A percentile compares a stretch with the other conserved stretches of the same genome.
phyloP scores from a whole-genome alignment of 1,140 invertebrate genomes.

The Anoplolepis gracilipes region DNA sequence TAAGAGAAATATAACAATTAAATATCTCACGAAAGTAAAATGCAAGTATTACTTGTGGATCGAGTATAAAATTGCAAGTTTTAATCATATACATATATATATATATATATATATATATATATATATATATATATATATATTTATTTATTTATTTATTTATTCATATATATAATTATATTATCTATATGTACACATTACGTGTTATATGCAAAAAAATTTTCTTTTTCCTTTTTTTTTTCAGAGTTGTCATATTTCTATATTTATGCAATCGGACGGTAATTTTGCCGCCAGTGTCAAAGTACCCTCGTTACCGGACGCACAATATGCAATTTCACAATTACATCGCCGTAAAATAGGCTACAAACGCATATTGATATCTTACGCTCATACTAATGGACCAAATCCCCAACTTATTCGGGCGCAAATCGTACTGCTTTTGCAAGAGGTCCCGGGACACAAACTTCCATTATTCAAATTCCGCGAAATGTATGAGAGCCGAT shows the following conservation, averaged over 20 bases:
- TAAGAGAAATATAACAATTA: background rate
- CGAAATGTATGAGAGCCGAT: slow-evolving; percentile 94
- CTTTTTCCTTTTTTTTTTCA: slow-evolving; percentile 79
- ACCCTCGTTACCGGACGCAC: slow-evolving; percentile 89
- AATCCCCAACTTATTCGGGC: slow-evolving; percentile 89
- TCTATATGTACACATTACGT: no score
- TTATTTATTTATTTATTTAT: no score
- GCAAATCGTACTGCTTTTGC: slow-evolving; percentile 88
- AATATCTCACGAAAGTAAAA: background rate
- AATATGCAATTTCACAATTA: slow-evolving; percentile 93
- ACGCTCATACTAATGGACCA: slow-evolving; percentile 88
- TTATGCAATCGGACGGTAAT: slow-evolving; percentile 90
- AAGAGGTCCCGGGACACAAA: slow-evolving; percentile 91
- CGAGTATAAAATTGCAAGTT: no score
- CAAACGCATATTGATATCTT: slow-evolving; percentile 93
- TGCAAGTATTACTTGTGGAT: background rate
- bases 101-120: no score
- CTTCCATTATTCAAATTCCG: slow-evolving; percentile 95
- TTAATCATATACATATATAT: no score
- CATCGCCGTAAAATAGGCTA: slow-evolving; percentile 94
- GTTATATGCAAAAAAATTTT: background rate
- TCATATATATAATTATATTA: no score
- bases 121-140: no score
- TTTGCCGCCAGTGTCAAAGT: slow-evolving; percentile 90
- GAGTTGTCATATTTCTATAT: slow-evolving; percentile 89